Percentiles rank a stretch among this genome's conserved stretches.
These are phyloP conservation scores for Cephalopholis sonnerati DNA, from an alignment of 2,113 vertebrate species.

Conservation along the genomic window DNA sequence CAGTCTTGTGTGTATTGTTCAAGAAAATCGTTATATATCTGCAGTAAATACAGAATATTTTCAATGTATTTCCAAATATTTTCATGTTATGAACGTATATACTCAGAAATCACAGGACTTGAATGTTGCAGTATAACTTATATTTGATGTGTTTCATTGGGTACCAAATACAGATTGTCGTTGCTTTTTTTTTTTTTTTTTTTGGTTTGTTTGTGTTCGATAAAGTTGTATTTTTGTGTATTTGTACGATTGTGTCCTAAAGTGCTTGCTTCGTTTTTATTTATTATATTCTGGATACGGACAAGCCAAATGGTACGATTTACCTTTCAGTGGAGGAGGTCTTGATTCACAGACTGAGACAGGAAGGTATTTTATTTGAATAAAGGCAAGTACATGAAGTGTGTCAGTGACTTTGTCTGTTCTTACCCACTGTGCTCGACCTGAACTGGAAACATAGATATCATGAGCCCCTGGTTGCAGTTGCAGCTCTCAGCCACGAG, in stretches of 20 bases:
- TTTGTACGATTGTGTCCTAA: constrained; percentile 9
- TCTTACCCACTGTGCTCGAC: neutral
- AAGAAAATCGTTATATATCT: neutral
- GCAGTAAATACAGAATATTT: constrained; percentile 14
- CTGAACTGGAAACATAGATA: neutral
- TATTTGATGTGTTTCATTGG: constrained; percentile 11
- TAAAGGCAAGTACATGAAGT: constrained; percentile 49
- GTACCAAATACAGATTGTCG: constrained; percentile 22
- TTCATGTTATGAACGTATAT: neutral
- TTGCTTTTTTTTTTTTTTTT: neutral
- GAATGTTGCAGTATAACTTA: constrained; percentile 27
- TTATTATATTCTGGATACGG: constrained; percentile 34
- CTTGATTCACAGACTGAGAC: neutral
- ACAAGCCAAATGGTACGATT: constrained; percentile 4
- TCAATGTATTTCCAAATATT: constrained; percentile 1
- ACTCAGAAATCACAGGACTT: constrained; percentile 23
- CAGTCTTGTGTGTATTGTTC: neutral
- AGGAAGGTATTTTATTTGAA: constrained; percentile 42
- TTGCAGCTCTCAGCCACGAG: constrained; percentile 22
- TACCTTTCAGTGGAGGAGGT: neutral
- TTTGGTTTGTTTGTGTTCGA: neutral
- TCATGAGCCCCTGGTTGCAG: neutral
- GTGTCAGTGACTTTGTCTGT: constrained; percentile 11
- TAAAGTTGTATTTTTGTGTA: neutral
- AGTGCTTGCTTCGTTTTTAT: constrained; percentile 40